Evolutionary conservation across 2,797 vertebrate species (phyloP).

Genomic region (Onychomys arenicola): DNA sequence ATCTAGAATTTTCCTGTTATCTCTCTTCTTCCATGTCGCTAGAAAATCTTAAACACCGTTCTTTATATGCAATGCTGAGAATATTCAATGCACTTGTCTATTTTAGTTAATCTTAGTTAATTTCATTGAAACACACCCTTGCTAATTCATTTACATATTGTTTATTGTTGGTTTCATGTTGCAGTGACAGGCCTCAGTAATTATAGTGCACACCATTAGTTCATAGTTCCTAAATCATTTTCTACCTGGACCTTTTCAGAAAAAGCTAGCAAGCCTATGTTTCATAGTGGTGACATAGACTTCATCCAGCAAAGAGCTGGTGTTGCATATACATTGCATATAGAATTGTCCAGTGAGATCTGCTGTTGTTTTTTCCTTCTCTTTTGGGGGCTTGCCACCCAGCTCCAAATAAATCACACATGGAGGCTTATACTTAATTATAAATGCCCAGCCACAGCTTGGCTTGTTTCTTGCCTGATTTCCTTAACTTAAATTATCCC

Average conservation of each 20-base stretch:
- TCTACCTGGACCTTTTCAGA: background rate
- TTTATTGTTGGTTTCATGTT: background rate
- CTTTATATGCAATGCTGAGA: background rate
- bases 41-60: accelerated
- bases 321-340: background rate
- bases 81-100: background rate
- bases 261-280: background rate
- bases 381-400: no score
- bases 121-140: background rate
- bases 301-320: background rate
- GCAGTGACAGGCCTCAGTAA: background rate
- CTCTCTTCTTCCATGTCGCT: background rate
- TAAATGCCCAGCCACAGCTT: no score
- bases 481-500: no score
- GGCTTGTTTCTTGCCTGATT: no score
- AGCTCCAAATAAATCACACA: no score
- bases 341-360: background rate
- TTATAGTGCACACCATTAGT: accelerated
- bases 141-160: background rate
- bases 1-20: background rate
- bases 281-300: background rate
- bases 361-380: no score
- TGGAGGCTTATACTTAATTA: no score
- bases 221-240: background rate
- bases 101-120: background rate